Evolutionary conservation across 2,113 vertebrate species (phyloP), one percentile per base, ranked within the genome.

Genomic region (Hyperopisus bebe): DNA sequence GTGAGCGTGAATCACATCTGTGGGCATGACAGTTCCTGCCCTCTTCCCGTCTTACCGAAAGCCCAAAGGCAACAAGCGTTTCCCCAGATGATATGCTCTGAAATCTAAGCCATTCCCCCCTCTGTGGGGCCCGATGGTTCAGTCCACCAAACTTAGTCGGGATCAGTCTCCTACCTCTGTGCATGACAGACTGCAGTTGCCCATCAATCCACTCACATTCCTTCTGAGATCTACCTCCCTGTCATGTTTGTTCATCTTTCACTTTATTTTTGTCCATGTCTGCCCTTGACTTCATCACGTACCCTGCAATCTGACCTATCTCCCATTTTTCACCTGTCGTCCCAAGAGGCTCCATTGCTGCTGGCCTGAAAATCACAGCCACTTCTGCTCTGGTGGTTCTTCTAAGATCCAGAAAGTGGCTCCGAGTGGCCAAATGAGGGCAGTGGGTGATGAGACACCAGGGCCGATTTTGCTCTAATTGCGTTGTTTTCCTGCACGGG

Each of bases 391-490:
- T 35, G 88, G 2, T 0, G n/a, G 1, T 53, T 31, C 48, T 15
- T 53, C 44, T 48, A 31, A 46, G 31, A 15, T 0, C 17, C n/a
- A 50, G 47, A 80, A 39, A 82, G 27, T 19, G 27, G 27, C 88
- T 55, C n/a, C 48, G 53, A 51, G 91, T 94, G 93, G 93, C 92
- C 90, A 92, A 93, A 94, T 86, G 82, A 55, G 58, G 48, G 1
- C 62, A 3, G 46, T 91, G 91, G 90, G 35, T 80, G 74, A 92
- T 84, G 88, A 85, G 53, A 53, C 5, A 51, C 90, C 77, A 47
- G 35, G 2, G 70, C 89, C 80, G 50, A 91, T 93, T 46, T 89
- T 44, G 10, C 44, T 19, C 42, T 89, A 90, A 94, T 94, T 84
- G 35, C 46, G 44, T 66, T 89, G 89, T 85, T 92, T 90, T 90